Evolutionary conservation across 2,113 vertebrate species (phyloP).

Genomic region (Okapia johnstoni): DNA sequence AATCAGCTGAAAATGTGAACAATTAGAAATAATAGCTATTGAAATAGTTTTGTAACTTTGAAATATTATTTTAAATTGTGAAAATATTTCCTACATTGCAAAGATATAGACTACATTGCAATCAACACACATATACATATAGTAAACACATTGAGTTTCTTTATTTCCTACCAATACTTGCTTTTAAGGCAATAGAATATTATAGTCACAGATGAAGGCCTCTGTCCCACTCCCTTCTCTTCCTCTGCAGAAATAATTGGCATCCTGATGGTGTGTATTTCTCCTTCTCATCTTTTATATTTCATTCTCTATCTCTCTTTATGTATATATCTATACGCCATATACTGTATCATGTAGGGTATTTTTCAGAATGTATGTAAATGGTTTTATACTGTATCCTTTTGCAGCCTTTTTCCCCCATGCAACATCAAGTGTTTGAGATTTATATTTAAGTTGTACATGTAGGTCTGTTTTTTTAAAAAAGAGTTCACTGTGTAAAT

Average conservation of each 20-base stretch:
- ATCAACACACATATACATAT: not conserved
- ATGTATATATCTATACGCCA: not conserved
- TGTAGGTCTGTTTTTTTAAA: not conserved
- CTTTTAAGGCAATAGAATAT: not conserved
- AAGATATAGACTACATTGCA: not conserved
- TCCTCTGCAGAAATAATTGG: slow-evolving; percentile 17
- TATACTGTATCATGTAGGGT: not conserved
- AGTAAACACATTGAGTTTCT: not conserved
- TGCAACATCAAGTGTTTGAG: not conserved
- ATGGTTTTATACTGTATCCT: not conserved
- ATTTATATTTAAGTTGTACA: not conserved
- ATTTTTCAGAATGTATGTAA: not conserved
- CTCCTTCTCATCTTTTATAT: not conserved
- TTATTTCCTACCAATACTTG: not conserved
- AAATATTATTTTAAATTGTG: slow-evolving; percentile 18
- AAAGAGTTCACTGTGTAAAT: slow-evolving; percentile 7
- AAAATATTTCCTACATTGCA: not conserved
- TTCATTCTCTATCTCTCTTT: not conserved
- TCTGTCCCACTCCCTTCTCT: not conserved
- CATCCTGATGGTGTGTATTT: not conserved
- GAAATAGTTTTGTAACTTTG: not conserved
- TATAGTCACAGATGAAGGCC: not conserved
- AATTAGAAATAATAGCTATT: not conserved
- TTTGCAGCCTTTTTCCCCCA: not conserved
- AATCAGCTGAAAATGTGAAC: slow-evolving; percentile 1